These are phyloP conservation scores for Itoplectis maculator DNA, from an alignment of 2,888 invertebrate species.

Conservation along the genomic window DNA sequence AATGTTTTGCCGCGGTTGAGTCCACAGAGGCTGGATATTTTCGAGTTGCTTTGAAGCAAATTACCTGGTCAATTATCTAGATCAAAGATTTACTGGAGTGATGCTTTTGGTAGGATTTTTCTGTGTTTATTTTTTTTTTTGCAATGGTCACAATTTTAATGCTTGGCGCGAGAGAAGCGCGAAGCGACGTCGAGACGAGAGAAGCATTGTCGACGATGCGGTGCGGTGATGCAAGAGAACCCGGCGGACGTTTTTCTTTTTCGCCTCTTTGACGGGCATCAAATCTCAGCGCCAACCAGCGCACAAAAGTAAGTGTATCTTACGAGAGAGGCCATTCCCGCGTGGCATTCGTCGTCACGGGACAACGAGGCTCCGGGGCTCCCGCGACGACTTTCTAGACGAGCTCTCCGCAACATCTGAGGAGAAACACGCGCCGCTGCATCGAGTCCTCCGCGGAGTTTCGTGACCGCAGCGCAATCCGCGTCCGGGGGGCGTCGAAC, in stretches of 20 bases:
- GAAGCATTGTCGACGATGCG: constrained; percentile 25
- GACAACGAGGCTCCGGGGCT: constrained; percentile 48
- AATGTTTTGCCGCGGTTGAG: no score
- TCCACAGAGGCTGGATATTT: no score
- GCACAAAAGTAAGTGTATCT: neutral
- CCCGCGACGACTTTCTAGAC: constrained; percentile 61
- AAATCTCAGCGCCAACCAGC: neutral
- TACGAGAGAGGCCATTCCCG: neutral
- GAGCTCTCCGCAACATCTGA: constrained; percentile 22
- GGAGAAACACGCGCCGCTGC: constrained; percentile 24
- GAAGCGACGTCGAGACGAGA: neutral
- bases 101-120: no score
- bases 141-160: no score
- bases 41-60: no score
- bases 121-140: no score
- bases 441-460: constrained; percentile 5
- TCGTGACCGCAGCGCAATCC: constrained; percentile 33
- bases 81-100: no score
- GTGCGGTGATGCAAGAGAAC: constrained; percentile 1
- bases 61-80: no score
- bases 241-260: neutral
- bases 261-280: neutral
- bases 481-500: neutral
- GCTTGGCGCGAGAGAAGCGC: no score
- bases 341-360: constrained; percentile 48